These are phyloP conservation scores for Falco novaeseelandiae DNA, from an alignment of 2,797 vertebrate species.

Conservation along the genomic window DNA sequence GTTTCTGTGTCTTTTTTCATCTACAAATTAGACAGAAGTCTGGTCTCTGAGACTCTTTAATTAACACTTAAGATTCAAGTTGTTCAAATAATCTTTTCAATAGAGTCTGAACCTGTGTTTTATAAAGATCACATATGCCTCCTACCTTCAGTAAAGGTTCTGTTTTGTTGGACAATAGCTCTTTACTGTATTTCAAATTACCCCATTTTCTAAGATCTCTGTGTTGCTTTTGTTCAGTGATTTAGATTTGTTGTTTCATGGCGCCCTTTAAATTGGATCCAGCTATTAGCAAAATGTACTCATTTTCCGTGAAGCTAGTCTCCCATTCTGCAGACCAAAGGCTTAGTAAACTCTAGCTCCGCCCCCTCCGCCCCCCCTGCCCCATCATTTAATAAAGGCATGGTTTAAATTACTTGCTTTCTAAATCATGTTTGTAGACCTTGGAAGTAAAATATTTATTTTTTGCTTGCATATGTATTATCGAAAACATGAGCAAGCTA, in stretches of 20 bases:
- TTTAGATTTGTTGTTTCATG: slow-evolving; percentile 29
- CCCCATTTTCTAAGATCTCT: not conserved
- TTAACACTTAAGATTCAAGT: not conserved
- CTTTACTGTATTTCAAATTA: not conserved
- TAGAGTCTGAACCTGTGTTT: not conserved
- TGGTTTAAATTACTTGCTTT: slow-evolving; percentile 45
- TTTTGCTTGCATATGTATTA: not conserved
- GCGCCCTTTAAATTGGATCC: slow-evolving; percentile 53
- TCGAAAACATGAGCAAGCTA: not conserved
- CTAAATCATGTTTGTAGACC: not conserved
- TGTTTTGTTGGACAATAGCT: not conserved
- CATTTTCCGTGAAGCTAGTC: slow-evolving; percentile 32
- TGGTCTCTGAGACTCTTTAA: not conserved
- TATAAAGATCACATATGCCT: not conserved
- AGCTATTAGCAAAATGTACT: slow-evolving; percentile 52
- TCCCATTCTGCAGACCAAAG: slow-evolving; percentile 11
- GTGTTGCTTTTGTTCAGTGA: slow-evolving; percentile 21
- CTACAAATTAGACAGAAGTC: not conserved
- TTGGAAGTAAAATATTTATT: not conserved
- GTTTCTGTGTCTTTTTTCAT: not conserved
- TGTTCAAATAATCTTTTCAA: not conserved
- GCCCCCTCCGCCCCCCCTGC: too few relatives aligned
- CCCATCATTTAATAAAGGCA: not conserved
- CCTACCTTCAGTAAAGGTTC: slow-evolving; percentile 1
- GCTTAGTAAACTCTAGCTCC: not conserved